A percentile compares a stretch with the other conserved stretches of the same genome.
Evolutionary conservation across 2,888 invertebrate species (phyloP).

Genomic region (Molanna angustata): DNA sequence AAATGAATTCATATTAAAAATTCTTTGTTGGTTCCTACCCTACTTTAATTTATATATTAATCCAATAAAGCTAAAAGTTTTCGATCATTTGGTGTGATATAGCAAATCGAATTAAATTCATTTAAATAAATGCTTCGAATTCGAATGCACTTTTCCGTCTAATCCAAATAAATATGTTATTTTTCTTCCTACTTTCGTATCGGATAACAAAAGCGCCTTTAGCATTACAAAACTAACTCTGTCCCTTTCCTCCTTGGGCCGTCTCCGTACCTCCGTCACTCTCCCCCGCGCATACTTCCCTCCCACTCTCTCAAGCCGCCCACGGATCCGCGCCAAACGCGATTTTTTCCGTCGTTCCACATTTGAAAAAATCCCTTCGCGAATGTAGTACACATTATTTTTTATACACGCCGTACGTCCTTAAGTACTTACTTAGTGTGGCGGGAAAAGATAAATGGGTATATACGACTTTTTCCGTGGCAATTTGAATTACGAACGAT

Average conservation of each 20-base stretch:
- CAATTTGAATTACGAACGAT: too few relatives aligned
- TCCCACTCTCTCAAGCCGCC: constrained; percentile 32
- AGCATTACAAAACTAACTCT: not conserved
- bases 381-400: constrained; percentile 25
- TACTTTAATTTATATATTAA: too few relatives aligned
- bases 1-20: too few relatives aligned
- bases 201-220: not conserved
- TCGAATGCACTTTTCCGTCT: not conserved
- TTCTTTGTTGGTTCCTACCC: too few relatives aligned
- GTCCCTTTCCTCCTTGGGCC: not conserved
- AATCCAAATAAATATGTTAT: too few relatives aligned
- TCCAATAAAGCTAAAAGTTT: too few relatives aligned
- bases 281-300: not conserved
- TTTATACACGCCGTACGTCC: constrained; percentile 14
- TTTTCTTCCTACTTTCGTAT: not conserved
- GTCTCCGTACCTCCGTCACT: not conserved
- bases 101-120: too few relatives aligned
- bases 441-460: constrained; percentile 12
- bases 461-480: too few relatives aligned
- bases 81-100: too few relatives aligned
- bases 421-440: too few relatives aligned
- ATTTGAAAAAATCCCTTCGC: constrained; percentile 33
- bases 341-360: constrained; percentile 24
- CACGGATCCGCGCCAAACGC: constrained; percentile 26
- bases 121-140: too few relatives aligned